Base-by-base conservation (phyloP, 2,797 vertebrate genomes). In the Halcyon chelicuti region DNA sequence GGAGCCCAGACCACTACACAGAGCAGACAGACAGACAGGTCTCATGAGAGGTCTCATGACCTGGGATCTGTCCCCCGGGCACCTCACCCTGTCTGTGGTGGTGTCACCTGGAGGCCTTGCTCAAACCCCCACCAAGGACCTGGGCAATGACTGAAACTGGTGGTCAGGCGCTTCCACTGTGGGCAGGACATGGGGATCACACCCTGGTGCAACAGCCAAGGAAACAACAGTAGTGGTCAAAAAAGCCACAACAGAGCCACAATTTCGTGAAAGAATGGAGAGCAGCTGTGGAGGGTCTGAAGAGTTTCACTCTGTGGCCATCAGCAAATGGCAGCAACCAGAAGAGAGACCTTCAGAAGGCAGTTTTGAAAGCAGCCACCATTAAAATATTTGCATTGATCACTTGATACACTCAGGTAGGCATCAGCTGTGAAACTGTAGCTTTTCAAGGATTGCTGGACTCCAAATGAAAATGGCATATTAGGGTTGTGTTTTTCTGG, bases 71-170 rank as follows among this genome's bases (percentile, higher is more conserved):
- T 5, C 8, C 18, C 10, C 22, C 0, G 0, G 33, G 13, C 44
- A 71, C 17, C 33, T 79, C 25, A 28, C 21, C 39, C 19, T 83
- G 33, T 16, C 35, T 20, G 22, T 0, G 0, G 19, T 0, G 0
- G 4, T 49, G 54, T 75, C 67, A 88, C 35, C 28, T 51, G 71
- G 20, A 52, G 23, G 6, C 16, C 37, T 8, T 1, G 0, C 55
- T 49, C 4, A 5, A 70, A 70, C 13, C 9, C 9, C 17, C 29
- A 16, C 21, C 1, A 9, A 37, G 15, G 31, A 26, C 57, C 46
- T 29, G 22, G 15, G 28, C 5, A 5, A 20, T 19, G 20, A 72
- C 49, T 47, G 76, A 76, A 68, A 66, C 37, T 8, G 26, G 9
- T 14, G 39, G 58, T 25, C 61, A 49, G 39, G 31, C 2, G 1